A percentile compares a stretch with the other conserved stretches of the same genome.
Evolutionary conservation across 2,888 invertebrate genomes (phyloP).

Genomic region (Cabera pusaria): DNA sequence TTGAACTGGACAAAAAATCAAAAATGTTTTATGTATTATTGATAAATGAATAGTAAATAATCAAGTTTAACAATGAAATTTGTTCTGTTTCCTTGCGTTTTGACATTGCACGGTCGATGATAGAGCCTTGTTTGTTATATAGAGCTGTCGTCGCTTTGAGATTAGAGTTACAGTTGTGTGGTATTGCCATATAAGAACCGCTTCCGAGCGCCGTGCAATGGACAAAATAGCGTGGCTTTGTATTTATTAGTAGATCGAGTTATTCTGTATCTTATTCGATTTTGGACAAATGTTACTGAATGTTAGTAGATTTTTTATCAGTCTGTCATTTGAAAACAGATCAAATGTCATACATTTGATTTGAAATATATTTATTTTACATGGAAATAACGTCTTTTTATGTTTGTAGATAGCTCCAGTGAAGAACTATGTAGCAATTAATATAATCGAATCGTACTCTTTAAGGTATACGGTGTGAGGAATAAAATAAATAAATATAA

Average conservation of each 20-base stretch:
- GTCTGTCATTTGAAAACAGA: constrained; percentile 74
- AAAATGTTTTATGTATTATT: constrained; percentile 61
- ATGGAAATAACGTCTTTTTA: constrained; percentile 79
- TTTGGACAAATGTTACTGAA: constrained; percentile 80
- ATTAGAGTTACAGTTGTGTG: constrained; percentile 17
- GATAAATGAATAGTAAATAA: constrained; percentile 62
- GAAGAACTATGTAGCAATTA: constrained; percentile 60
- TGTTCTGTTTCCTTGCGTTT: constrained; percentile 55
- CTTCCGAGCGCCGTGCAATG: constrained; percentile 56
- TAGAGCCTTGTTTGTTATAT: constrained; percentile 10
- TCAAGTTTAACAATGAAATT: constrained; percentile 70
- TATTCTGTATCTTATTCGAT: constrained; percentile 78
- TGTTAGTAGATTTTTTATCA: constrained; percentile 82
- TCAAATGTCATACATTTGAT: constrained; percentile 84
- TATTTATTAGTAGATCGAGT: constrained; percentile 68
- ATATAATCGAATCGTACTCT: constrained; percentile 49
- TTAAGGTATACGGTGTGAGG: constrained; percentile 45
- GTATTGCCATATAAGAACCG: constrained; percentile 32
- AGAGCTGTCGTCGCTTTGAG: constrained; percentile 11
- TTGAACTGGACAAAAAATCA: constrained; percentile 65
- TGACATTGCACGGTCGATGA: constrained; percentile 54
- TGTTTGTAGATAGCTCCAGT: constrained; percentile 81
- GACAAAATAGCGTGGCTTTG: constrained; percentile 47
- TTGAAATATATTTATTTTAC: constrained; percentile 83
- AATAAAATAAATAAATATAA: constrained; percentile 41